Base-by-base conservation (phyloP, 2,888 invertebrate species). In the Parelbella ahira region DNA sequence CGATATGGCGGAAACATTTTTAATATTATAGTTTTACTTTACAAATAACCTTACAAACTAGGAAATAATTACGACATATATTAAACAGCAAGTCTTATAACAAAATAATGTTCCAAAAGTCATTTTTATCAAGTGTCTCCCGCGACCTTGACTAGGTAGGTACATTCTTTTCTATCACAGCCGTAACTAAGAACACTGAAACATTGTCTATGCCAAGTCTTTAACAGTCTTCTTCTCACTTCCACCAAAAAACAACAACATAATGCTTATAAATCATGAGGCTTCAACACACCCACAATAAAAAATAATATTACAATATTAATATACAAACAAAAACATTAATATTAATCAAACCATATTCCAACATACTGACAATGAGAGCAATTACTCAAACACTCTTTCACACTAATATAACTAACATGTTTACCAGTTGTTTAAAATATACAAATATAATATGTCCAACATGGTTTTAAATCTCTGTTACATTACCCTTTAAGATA, bases 91-190 rank as follows among this genome's bases (percentile, higher is more conserved):
- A 30, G 32, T 39, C 32, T 44, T 34, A 36, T 30, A 20, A 33
- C 19, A 29, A 25, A 32, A 30, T 30, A 41, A 33, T 37, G 28
- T 37, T 41, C 23, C 24, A 41, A 47, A 47, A 32, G 37, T 29
- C 25, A n/a, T 32, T 21, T 33, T 10, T 20, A 50, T 49, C 56
- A 54, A 55, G 51, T 46, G 45, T 44, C 43, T 20, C 47, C 24
- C 41, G 34, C 27, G 43, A 42, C 37, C 53, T 54, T 53, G 55
- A 61, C 60, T 60, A 59, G 58, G 50, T 59, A 60, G n/a, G n/a
- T n/a, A n/a, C 50, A 54, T 48, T 49, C 51, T 42, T 55, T 61
- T 52, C 54, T 68, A 74, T 77, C 77, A 77, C 77, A 78, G 77
- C 77, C 77, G 56, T 64, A 60, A 63, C 61, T 63, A 63, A 61